These are phyloP conservation scores for Iguana delicatissima DNA, from an alignment of 2,797 vertebrate genomes.

Conservation along the genomic window DNA sequence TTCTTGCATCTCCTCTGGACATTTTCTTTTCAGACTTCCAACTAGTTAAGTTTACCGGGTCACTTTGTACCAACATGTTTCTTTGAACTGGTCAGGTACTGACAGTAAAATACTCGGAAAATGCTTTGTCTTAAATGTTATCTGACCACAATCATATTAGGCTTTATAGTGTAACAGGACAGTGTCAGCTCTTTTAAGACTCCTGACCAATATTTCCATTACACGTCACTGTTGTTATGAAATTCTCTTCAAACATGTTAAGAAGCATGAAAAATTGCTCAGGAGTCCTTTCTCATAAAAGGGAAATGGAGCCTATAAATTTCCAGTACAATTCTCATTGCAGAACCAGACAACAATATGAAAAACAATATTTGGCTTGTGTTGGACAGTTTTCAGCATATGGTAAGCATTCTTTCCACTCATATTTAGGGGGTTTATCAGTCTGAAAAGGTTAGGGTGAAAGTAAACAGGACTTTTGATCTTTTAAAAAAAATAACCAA, in stretches of 20 bases:
- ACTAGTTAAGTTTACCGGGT: neutral
- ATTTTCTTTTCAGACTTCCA: neutral
- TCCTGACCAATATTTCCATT: constrained; percentile 1
- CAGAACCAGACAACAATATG: constrained; percentile 47
- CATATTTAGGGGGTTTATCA: constrained; percentile 23
- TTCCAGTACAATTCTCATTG: constrained; percentile 64
- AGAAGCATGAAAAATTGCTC: constrained; percentile 51
- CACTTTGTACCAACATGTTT: neutral
- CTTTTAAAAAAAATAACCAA: too few species aligned
- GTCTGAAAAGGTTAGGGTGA: constrained; percentile 15
- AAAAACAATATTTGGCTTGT: constrained; percentile 27
- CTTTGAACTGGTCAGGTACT: neutral
- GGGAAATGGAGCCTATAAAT: constrained; percentile 61
- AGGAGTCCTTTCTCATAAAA: constrained; percentile 60
- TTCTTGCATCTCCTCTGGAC: neutral
- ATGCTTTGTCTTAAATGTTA: neutral
- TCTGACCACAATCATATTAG: neutral
- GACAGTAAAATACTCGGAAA: neutral
- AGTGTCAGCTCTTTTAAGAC: neutral
- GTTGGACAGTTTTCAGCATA: constrained; percentile 28
- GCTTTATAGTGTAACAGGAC: neutral
- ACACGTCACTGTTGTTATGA: constrained; percentile 3
- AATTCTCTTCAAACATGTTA: constrained; percentile 8
- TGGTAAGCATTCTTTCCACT: constrained; percentile 45
- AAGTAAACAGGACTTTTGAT: neutral